phyloP scores from a whole-genome alignment of 2,888 invertebrate species.

The Tanypteryx hageni region DNA sequence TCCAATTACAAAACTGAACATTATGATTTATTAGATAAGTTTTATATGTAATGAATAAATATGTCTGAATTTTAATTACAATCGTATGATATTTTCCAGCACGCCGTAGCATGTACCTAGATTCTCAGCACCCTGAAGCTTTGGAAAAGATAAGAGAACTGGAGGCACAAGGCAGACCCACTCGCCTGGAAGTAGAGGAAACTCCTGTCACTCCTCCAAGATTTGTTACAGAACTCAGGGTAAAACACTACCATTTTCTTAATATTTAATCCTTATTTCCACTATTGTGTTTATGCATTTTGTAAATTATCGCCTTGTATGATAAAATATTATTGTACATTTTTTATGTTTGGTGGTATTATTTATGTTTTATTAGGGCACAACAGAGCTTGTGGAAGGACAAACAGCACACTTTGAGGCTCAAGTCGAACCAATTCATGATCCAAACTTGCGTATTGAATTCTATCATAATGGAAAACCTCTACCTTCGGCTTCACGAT shows the following conservation, averaged over 20 bases:
- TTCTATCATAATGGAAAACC: constrained; percentile 96
- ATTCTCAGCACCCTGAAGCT: constrained; percentile 95
- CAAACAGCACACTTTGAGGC: constrained; percentile 97
- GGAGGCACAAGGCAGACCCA: constrained; percentile 90
- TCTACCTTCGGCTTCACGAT: constrained; percentile 91
- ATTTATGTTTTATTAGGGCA: constrained; percentile 80
- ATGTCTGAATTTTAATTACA: neutral
- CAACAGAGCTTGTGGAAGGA: constrained; percentile 92
- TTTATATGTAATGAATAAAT: no score
- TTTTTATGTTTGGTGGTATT: constrained; percentile 19
- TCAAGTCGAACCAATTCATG: constrained; percentile 93
- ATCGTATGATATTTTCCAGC: constrained; percentile 75
- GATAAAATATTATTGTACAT: constrained; percentile 13
- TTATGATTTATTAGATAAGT: no score
- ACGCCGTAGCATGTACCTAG: constrained; percentile 89
- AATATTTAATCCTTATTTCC: neutral
- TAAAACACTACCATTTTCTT: constrained; percentile 70
- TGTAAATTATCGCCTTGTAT: neutral
- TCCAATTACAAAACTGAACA: no score
- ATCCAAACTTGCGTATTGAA: constrained; percentile 92
- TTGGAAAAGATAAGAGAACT: constrained; percentile 92
- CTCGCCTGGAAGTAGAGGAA: constrained; percentile 89
- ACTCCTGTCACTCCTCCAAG: constrained; percentile 87
- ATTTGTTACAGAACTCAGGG: constrained; percentile 88
- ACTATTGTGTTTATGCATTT: neutral